Evolutionary conservation across 2,113 vertebrate genomes (phyloP), one percentile per base, ranked within the genome.

Genomic region (Carlito syrichta): DNA sequence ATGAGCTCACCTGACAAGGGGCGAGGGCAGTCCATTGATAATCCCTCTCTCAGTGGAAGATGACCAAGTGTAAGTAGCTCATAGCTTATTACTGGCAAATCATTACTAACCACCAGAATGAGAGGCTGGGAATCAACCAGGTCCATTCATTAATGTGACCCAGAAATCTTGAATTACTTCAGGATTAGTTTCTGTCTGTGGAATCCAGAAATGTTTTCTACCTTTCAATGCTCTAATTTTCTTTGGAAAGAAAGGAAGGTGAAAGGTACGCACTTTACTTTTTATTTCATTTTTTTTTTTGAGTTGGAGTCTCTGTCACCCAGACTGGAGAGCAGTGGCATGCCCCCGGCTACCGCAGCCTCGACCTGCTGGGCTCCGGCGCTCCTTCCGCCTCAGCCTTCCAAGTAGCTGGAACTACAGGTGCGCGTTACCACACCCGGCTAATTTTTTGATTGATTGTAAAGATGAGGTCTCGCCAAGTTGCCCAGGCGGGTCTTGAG

Each of bases 151-250:
- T 71, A 73, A 62, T 5, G 71, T 73, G 86, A 88, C 82, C 88
- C 81, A 91, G 90, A 96, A 96, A 89, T 63, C 69, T 11, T 23
- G 2, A 2, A 22, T 86, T 74, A 40, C 38, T 89, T 96, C 79
- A 48, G 58, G 60, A 79, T 14, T 19, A 23, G 8, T 48, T 86
- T 87, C 92, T 73, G 45, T 76, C 58, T 94, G 30, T 66, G 45
- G 84, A 87, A 71, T 60, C 56, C 63, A 76, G 86, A 79, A 89
- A 79, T 66, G 17, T 93, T n/a, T 78, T 83, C 17, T 69, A 43
- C 8, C 8, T 56, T 62, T 86, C 17, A 52, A 5, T 5, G 66
- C 32, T 87, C 52, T 30, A 38, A 13, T 50, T 92, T 89, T 62
- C 90, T 88, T 45, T 78, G 23, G 43, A 89, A 63, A 86, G 50